A percentile compares a stretch with the other conserved stretches of the same genome.
These are phyloP conservation scores for Erithacus rubecula DNA, from an alignment of 2,797 vertebrate species.

Conservation along the genomic window DNA sequence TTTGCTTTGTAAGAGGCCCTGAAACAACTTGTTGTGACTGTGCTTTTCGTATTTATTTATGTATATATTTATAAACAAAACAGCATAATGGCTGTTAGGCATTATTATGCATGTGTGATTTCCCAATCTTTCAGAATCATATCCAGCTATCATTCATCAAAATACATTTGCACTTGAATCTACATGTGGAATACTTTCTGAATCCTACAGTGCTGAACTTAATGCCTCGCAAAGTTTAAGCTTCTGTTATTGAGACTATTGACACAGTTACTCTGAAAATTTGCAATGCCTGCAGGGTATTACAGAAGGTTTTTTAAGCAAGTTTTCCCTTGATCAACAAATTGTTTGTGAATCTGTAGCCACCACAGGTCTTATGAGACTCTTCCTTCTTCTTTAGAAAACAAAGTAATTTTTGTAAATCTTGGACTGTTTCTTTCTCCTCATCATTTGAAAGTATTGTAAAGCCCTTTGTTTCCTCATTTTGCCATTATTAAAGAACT, in stretches of 20 bases:
- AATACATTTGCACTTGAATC: background rate
- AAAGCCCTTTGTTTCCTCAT: background rate
- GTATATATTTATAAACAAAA: background rate
- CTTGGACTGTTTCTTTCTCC: background rate
- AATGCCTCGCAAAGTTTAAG: background rate
- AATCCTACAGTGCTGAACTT: background rate
- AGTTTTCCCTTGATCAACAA: background rate
- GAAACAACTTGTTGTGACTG: background rate
- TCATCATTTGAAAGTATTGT: background rate
- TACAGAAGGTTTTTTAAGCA: background rate
- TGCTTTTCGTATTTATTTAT: background rate
- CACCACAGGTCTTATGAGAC: background rate
- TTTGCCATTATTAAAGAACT: background rate
- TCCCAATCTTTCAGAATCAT: background rate
- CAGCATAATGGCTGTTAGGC: background rate
- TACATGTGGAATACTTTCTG: background rate
- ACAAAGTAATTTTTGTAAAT: background rate
- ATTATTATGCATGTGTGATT: background rate
- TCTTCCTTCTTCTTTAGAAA: background rate
- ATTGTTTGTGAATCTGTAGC: background rate
- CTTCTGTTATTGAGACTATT: background rate
- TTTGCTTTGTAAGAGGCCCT: background rate
- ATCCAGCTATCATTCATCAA: background rate
- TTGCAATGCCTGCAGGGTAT: background rate
- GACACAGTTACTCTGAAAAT: background rate